These are phyloP conservation scores for Venturia canescens DNA, from an alignment of 1,140 invertebrate species.

Conservation along the genomic window DNA sequence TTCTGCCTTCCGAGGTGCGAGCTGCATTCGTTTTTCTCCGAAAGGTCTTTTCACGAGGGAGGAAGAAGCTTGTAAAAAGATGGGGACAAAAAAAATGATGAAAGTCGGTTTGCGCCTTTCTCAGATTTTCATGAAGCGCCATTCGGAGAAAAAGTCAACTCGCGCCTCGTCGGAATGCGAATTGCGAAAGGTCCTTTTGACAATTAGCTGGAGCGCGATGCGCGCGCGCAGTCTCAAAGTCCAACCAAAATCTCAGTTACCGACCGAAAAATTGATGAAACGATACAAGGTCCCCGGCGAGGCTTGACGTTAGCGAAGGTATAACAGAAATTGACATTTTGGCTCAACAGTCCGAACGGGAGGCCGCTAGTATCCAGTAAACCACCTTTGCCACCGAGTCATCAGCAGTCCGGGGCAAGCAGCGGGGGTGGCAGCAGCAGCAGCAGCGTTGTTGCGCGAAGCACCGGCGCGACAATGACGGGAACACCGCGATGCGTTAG, in stretches of 20 bases:
- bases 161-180: too few relatives aligned
- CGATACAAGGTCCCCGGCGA: neutral
- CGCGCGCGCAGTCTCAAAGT: too few relatives aligned
- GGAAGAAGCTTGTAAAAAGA: too few relatives aligned
- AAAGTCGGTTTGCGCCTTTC: too few relatives aligned
- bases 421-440: constrained; percentile 40
- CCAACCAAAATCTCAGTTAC: neutral
- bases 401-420: constrained; percentile 65
- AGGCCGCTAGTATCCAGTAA: constrained; percentile 75
- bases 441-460: constrained; percentile 40
- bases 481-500: constrained; percentile 57
- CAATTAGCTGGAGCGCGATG: too few relatives aligned
- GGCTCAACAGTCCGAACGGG: constrained; percentile 67
- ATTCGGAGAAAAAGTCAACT: too few relatives aligned
- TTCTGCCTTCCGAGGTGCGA: too few relatives aligned
- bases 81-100: too few relatives aligned
- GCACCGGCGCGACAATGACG: constrained; percentile 60
- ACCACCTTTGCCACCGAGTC: constrained; percentile 73
- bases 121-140: too few relatives aligned
- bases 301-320: neutral
- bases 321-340: constrained; percentile 46
- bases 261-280: neutral
- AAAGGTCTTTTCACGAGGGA: too few relatives aligned
- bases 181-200: too few relatives aligned
- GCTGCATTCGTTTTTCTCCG: too few relatives aligned